phyloP scores from a whole-genome alignment of 2,113 vertebrate genomes.

The Arizona elegans region DNA sequence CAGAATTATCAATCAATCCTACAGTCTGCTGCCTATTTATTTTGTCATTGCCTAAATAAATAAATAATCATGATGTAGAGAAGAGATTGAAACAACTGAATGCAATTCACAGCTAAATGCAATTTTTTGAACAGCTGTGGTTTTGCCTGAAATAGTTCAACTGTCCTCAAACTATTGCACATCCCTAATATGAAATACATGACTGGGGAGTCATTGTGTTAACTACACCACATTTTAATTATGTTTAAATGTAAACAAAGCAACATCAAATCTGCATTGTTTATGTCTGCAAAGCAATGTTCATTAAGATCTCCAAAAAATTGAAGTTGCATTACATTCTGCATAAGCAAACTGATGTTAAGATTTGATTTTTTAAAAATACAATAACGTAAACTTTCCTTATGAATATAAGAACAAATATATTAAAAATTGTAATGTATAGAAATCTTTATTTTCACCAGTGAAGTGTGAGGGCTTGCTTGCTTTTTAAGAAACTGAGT shows the following conservation, averaged over 20 bases:
- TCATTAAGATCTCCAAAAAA: neutral
- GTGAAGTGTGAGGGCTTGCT: neutral
- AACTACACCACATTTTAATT: neutral
- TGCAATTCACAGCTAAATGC: neutral
- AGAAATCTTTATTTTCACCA: neutral
- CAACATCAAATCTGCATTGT: neutral
- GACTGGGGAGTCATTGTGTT: neutral
- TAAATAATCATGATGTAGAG: neutral
- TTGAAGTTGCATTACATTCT: neutral
- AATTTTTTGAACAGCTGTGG: neutral
- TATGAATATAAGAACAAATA: neutral
- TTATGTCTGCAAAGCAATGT: neutral
- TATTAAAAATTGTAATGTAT: neutral
- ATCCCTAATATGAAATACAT: neutral
- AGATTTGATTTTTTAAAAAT: neutral
- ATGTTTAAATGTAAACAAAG: neutral
- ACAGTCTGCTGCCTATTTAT: too few relatives aligned
- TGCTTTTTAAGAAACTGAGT: neutral
- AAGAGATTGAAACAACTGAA: neutral
- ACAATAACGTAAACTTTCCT: neutral
- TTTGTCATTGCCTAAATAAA: neutral
- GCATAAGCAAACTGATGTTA: neutral
- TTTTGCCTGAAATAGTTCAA: neutral
- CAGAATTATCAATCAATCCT: neutral
- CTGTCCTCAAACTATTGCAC: neutral